These are phyloP conservation scores for Zosterops borbonicus DNA, from an alignment of 2,113 vertebrate genomes.

Conservation along the genomic window DNA sequence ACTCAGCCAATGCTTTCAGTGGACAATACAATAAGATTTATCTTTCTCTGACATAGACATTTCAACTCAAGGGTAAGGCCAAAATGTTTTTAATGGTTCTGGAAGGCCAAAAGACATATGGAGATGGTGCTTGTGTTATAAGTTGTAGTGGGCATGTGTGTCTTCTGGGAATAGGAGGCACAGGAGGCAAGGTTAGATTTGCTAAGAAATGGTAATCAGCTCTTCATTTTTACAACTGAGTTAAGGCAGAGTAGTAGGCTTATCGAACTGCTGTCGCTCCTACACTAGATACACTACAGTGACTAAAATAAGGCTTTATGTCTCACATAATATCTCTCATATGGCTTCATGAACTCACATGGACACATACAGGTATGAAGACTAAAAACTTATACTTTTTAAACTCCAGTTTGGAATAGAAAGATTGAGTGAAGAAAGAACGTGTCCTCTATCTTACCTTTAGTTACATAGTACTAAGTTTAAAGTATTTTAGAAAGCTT, in stretches of 20 bases:
- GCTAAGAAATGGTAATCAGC: neutral
- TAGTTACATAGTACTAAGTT: neutral
- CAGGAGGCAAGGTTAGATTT: neutral
- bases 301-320: neutral
- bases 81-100: neutral
- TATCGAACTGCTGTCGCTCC: neutral
- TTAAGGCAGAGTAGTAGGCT: neutral
- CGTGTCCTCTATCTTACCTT: neutral
- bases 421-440: neutral
- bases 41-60: neutral
- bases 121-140: accelerated
- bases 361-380: neutral
- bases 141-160: accelerated
- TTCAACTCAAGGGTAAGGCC: neutral
- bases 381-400: neutral
- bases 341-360: neutral
- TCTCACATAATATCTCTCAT: neutral
- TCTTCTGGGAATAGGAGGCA: neutral
- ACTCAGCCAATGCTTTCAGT: accelerated
- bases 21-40: neutral
- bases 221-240: neutral
- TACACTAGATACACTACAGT: neutral
- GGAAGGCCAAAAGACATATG: neutral
- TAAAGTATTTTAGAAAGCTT: neutral
- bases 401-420: accelerated